Evolutionary conservation across 1,140 invertebrate species (phyloP).

Genomic region (Papilio glaucus): DNA sequence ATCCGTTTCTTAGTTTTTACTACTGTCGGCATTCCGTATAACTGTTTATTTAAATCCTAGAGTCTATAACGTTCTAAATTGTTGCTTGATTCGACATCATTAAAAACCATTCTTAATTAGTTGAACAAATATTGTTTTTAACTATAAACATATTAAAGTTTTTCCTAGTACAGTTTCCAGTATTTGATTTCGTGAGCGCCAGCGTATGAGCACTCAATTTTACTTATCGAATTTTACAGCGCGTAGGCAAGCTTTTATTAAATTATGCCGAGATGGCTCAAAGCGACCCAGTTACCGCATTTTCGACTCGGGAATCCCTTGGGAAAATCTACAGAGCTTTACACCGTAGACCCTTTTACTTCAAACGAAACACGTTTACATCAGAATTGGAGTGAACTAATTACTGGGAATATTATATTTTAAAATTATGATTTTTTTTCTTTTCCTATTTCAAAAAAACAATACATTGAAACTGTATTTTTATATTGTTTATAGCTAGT

Average conservation of each 20-base stretch:
- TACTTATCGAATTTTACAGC: conserved; percentile 20
- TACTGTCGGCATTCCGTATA: too few relatives aligned
- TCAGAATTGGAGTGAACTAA: conserved; percentile 6
- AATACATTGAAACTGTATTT: too few relatives aligned
- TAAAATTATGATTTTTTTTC: neutral
- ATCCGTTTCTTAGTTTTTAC: too few relatives aligned
- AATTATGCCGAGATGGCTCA: conserved; percentile 20
- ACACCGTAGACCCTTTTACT: neutral
- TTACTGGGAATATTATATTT: conserved; percentile 10
- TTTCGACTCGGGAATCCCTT: conserved; percentile 17
- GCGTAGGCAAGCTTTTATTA: neutral
- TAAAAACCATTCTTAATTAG: too few relatives aligned
- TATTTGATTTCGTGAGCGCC: conserved; percentile 2
- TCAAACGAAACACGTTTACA: conserved; percentile 2
- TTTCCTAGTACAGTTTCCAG: neutral
- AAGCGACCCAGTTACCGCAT: conserved; percentile 10
- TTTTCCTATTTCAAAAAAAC: neutral
- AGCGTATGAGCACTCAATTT: conserved; percentile 22
- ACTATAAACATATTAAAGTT: neutral
- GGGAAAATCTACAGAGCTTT: conserved; percentile 12
- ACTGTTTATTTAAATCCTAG: too few relatives aligned
- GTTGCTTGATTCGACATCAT: too few relatives aligned
- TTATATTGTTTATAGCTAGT: too few relatives aligned
- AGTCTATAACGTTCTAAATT: too few relatives aligned
- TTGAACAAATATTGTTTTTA: too few relatives aligned